Evolutionary conservation across 2,888 invertebrate genomes (phyloP), one percentile per base, ranked within the genome.

Genomic region (Melieria picta): DNA sequence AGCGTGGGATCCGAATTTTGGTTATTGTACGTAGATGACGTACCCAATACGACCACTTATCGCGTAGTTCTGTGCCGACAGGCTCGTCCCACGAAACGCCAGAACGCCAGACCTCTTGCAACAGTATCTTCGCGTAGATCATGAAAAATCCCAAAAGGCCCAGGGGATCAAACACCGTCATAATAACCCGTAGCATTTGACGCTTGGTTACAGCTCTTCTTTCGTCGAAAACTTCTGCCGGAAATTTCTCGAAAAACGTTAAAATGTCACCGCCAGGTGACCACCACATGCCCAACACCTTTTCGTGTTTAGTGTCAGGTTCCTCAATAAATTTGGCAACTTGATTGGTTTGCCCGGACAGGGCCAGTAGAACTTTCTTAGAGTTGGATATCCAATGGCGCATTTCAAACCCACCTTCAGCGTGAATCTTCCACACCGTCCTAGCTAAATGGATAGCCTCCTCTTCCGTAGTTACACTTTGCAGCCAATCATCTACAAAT

Each of bases 241-340:
- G 52, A 61, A 73, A 68, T 63, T 74, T 72, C 5, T 55, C 61
- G 48, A 67, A 7, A 56, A 75, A 76, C 0, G 61, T 70, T 4
- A 81, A 71, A n/a, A 50, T 65, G 63, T 80, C 81, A 1, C 45
- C n/a, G 3, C 7, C 10, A 0, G 75, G 48, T 6, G 74, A 1
- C 79, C 80, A 79, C 30, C 62, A 73, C 63, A 80, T 72, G 0
- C 79, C 80, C 7, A 80, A 62, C 0, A 77, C 66, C 45, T 76
- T 75, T 52, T 78, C 76, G n/a, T 58, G 43, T 0, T 9, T 45
- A 0, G 58, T 11, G 52, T 69, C 65, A 1, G 16, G 62, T 57
- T 74, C 65, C 52, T 67, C 56, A 60, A 75, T 11, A n/a, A 50
- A n/a, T 43, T 65, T 73, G 10, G 50, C 52, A 10, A 13, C 30